Evolutionary conservation across 2,797 vertebrate genomes (phyloP).

Genomic region (Artibeus jamaicensis): DNA sequence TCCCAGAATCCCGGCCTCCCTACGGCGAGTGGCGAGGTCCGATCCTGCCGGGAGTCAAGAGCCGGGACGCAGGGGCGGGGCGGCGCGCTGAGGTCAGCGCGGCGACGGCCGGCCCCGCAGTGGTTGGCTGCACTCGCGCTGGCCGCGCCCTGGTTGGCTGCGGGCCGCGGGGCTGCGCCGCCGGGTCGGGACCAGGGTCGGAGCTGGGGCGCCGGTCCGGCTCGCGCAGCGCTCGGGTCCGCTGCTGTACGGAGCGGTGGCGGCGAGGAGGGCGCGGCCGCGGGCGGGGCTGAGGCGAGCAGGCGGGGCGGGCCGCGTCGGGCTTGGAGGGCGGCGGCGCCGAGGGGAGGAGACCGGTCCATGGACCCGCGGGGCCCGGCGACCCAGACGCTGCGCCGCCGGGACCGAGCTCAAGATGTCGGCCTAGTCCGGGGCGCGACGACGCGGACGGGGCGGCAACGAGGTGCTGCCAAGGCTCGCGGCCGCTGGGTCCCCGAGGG

Average conservation of each 20-base stretch:
- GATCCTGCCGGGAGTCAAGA: neutral
- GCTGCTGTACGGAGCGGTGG: constrained; percentile 41
- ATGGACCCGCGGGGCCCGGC: constrained; percentile 75
- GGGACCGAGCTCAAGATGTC: constrained; percentile 66
- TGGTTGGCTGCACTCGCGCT: constrained; percentile 65
- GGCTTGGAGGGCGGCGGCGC: constrained; percentile 55
- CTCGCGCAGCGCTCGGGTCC: constrained; percentile 68
- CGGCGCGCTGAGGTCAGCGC: constrained; percentile 75
- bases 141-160: constrained; percentile 69
- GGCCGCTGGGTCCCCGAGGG: constrained; percentile 34
- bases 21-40: constrained; percentile 69
- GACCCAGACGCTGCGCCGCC: constrained; percentile 65
- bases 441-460: constrained; percentile 49
- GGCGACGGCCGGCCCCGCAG: constrained; percentile 48
- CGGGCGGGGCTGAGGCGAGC: constrained; percentile 31
- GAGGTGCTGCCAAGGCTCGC: constrained; percentile 40
- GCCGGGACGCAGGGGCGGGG: constrained; percentile 60
- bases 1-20: constrained; percentile 22
- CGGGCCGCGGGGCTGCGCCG: constrained; percentile 70
- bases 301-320: constrained; percentile 33
- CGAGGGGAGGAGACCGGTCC: constrained; percentile 63
- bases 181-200: constrained; percentile 68
- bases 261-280: constrained; percentile 49
- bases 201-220: constrained; percentile 78
- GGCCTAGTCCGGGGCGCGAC: constrained; percentile 65